phyloP scores from a whole-genome alignment of 2,113 vertebrate genomes.

The Pollimyrus isidori region DNA sequence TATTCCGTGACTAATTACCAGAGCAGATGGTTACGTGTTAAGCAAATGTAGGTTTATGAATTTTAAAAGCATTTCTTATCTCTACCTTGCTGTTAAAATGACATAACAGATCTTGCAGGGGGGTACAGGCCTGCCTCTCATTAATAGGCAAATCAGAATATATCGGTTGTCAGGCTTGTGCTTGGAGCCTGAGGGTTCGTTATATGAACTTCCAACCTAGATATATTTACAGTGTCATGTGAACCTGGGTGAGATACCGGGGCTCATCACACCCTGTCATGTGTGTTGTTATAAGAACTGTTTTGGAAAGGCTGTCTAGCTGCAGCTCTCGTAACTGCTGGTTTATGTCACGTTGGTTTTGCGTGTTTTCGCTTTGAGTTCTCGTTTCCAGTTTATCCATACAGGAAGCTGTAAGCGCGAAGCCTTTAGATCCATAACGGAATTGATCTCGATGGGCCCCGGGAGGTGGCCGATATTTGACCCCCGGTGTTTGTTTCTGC shows the following conservation, averaged over 20 bases:
- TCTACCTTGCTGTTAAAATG: not conserved
- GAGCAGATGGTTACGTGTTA: constrained; percentile 3
- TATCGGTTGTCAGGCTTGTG: not conserved
- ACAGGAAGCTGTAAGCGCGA: not conserved
- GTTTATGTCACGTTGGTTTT: not conserved
- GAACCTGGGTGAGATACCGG: not conserved
- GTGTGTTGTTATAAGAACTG: not conserved
- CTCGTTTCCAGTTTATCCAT: not conserved
- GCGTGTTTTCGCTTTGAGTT: not conserved
- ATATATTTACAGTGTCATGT: not conserved
- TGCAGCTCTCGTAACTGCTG: not conserved
- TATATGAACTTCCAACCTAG: not conserved
- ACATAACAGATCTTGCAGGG: not conserved
- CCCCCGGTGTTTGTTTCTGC: not conserved
- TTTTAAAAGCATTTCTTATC: not conserved
- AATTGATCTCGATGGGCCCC: not conserved
- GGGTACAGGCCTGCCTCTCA: not conserved
- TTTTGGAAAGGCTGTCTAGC: not conserved
- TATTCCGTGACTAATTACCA: not conserved
- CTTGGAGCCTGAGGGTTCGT: not conserved
- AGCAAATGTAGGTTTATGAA: not conserved
- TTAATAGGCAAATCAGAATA: not conserved
- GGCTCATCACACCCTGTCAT: not conserved
- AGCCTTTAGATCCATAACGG: not conserved
- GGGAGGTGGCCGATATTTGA: not conserved